Base-by-base conservation (phyloP, 2,113 vertebrate species). In the Rousettus leschenaultii region DNA sequence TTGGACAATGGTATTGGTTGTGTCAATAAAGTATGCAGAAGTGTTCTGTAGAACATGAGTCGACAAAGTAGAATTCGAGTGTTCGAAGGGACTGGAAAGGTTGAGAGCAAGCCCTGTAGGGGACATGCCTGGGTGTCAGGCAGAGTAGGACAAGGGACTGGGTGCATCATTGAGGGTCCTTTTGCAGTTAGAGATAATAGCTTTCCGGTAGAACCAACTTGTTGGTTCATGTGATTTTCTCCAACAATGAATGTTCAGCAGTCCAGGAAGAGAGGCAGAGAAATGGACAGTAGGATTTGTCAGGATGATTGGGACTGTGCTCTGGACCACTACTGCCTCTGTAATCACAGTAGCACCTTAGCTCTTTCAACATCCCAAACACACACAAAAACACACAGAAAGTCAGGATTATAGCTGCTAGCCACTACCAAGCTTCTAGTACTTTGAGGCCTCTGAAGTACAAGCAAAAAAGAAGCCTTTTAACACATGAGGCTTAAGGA, bases 101-200 rank as follows among this genome's bases (percentile, higher is more conserved):
- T 6, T 15, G 71, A 93, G 19, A 66, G 4, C 19, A 28, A 85
- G 45, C 16, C 28, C 28, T 7, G 7, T 59, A 2, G 12, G 33
- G 28, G 53, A 30, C 21, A 40, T 19, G 43, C 38, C 40, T 40
- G 28, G n/a, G 35, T 6, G 15, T 45, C 57, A 92, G 30, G 38
- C 12, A 26, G 65, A 90, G n/a, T 30, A 21, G 68, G 35, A 26
- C 28, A 48, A 57, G 59, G 51, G n/a, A 59, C 30, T 16, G 24
- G 16, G n/a, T 16, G 14, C 7, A 24, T 77, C 1, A 0, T 3
- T 22, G 9, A 22, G 59, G 15, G 7, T 6, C 48, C 48, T 4
- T 35, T 48, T 87, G 55, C 22, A 9, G 40, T 71, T 43, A 61
- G 68, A 95, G 83, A 70, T 59, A 63, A 61, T 6, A 21, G 38